A percentile compares a stretch with the other conserved stretches of the same genome.
Evolutionary conservation across 1,140 invertebrate species (phyloP).

Genomic region (Trichoplusia ni): DNA sequence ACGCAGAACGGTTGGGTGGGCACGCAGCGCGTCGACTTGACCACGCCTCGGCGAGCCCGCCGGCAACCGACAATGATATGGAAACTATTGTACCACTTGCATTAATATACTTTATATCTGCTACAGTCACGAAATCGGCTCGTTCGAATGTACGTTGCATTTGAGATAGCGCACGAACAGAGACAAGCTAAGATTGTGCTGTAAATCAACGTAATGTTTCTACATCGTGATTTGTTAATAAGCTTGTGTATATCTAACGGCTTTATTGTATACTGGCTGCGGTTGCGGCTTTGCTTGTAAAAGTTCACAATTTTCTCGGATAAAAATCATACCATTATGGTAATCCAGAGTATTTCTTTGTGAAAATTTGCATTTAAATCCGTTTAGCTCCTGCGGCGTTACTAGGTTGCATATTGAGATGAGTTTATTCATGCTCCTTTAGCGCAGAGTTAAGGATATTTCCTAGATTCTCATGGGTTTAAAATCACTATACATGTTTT

Average conservation of each 20-base stretch:
- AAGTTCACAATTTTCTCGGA: too few relatives aligned
- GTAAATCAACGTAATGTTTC: conserved; percentile 25
- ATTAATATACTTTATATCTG: conserved; percentile 39
- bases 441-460: too few relatives aligned
- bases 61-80: conserved; percentile 39
- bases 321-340: too few relatives aligned
- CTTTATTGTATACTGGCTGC: conserved; percentile 2
- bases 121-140: conserved; percentile 35
- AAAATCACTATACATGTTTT: too few relatives aligned
- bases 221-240: conserved; percentile 21
- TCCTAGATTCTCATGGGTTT: too few relatives aligned
- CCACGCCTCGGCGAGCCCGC: conserved; percentile 42
- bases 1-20: conserved; percentile 41
- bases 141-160: conserved; percentile 28
- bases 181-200: conserved; percentile 23
- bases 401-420: too few relatives aligned
- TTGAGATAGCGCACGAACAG: conserved; percentile 17
- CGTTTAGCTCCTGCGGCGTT: too few relatives aligned
- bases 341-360: too few relatives aligned
- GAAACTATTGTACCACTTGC: conserved; percentile 45
- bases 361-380: too few relatives aligned
- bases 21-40: conserved; percentile 30
- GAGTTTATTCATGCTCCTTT: too few relatives aligned
- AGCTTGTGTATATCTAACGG: neutral
- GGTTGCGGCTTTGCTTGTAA: neutral